Evolutionary conservation across 2,113 vertebrate species (phyloP), one percentile per base, ranked within the genome.

Genomic region (Phodopus roborovskii): DNA sequence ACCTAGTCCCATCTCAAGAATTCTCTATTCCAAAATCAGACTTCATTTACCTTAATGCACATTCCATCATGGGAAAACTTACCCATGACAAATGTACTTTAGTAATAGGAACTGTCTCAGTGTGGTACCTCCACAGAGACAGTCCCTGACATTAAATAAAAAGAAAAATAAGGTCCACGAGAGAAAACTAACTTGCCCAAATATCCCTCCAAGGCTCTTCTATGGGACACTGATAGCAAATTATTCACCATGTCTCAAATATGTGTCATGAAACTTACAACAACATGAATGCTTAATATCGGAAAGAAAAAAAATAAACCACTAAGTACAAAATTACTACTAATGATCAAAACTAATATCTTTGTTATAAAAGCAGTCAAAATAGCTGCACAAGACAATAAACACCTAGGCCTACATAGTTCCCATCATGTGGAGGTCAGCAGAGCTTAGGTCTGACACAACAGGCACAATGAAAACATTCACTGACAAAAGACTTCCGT

Each of bases 311-410:
- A 45, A 45, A 11, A 91, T 56, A 77, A 89, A 56, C 53, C 26
- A 71, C 24, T 60, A 71, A 77, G 45, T 30, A 88, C 19, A 96
- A 90, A 91, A 75, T 88, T 39, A 95, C 2, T 83, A 16, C 48
- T 94, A 83, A 82, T 60, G 10, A 92, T 1, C 45, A 20, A 95
- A 96, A 92, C 68, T 66, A 62, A 68, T 79, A 45, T n/a, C 33
- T 71, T 56, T 17, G 36, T 88, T 94, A 88, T 68, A 89, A 95
- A 97, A 82, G 71, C 45, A 86, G 81, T 45, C 45, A 56, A 71
- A 74, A 26, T 66, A 89, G 88, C 28, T 91, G 13, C 3, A 90
- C 64, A 64, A 75, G 22, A 94, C 88, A 94, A 60, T 71, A 92
- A 70, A 24, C 26, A 88, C 9, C 5, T 2, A 89, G 50, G 92